Conservation (phyloP, 92 coral and sea anemone genomes). For the Isaurus tuberculatus region DNA sequence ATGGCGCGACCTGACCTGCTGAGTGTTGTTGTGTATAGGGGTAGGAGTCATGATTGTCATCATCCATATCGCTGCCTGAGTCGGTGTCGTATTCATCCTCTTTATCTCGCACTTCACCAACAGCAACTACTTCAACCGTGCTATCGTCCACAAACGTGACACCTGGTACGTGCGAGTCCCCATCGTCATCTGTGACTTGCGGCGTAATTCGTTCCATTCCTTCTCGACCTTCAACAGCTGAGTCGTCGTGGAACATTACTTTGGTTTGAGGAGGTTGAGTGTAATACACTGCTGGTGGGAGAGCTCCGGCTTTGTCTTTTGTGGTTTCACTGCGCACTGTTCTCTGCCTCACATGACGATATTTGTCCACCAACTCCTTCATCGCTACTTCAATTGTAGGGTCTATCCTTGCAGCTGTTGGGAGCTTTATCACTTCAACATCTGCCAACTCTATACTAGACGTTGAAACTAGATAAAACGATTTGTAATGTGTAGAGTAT, state of each 20-base stretch:
- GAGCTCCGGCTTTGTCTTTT: neutral
- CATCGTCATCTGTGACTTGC: slow-evolving; percentile 45
- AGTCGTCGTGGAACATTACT: slow-evolving; percentile 48
- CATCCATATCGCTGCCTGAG: slow-evolving; percentile 38
- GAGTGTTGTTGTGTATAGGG: slow-evolving; percentile 32
- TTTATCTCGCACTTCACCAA: slow-evolving; percentile 19
- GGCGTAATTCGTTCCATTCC: slow-evolving; percentile 45
- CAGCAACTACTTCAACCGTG: slow-evolving; percentile 46
- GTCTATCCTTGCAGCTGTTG: slow-evolving; percentile 45
- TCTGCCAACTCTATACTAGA: neutral
- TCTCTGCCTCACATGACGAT: slow-evolving; percentile 9
- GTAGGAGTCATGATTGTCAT: slow-evolving; percentile 28
- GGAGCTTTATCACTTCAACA: slow-evolving; percentile 41
- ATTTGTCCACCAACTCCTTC: slow-evolving; percentile 39
- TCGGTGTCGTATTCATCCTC: slow-evolving; percentile 36
- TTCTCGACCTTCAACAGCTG: slow-evolving; percentile 40
- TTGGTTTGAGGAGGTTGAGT: slow-evolving; percentile 20
- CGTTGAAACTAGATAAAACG: neutral
- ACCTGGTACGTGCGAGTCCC: slow-evolving; percentile 43
- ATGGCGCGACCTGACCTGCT: slow-evolving; percentile 44
- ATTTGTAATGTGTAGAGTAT: neutral
- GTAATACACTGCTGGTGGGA: slow-evolving; percentile 41
- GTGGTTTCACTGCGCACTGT: neutral
- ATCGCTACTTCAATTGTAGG: slow-evolving; percentile 42
- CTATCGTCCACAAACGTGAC: slow-evolving; percentile 51